Conservation (phyloP, 2,113 vertebrate species). For the Phainopepla nitens region DNA sequence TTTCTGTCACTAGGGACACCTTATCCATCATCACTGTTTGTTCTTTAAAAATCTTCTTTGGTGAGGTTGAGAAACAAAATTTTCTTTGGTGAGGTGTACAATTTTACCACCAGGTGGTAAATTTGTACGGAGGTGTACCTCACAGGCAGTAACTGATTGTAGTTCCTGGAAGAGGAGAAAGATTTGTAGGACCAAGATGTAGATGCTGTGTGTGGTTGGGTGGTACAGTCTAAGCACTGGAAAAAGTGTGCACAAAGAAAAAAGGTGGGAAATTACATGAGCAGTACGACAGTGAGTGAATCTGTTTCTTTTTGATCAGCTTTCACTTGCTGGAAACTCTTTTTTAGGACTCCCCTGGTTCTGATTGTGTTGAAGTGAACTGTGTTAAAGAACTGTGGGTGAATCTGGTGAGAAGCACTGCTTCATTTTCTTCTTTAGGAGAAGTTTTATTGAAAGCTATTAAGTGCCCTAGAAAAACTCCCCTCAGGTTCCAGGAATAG, state of each 20-base stretch:
- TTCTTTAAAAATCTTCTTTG: background rate
- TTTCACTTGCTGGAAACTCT: background rate
- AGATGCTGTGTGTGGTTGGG: background rate
- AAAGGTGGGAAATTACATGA: background rate
- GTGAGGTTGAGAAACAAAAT: background rate
- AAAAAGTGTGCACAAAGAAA: background rate
- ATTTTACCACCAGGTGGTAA: background rate
- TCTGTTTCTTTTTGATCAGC: background rate
- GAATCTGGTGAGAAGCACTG: background rate
- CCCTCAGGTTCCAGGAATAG: background rate
- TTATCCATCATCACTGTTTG: background rate
- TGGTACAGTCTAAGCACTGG: too few relatives aligned
- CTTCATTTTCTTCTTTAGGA: background rate
- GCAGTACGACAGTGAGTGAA: background rate
- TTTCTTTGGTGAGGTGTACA: too few relatives aligned
- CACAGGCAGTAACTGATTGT: background rate
- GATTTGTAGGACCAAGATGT: background rate
- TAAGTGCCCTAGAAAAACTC: background rate
- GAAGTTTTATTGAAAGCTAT: background rate
- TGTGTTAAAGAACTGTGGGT: background rate
- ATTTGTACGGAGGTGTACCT: background rate
- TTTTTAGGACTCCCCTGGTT: background rate
- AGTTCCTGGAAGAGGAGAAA: background rate
- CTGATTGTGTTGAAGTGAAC: background rate
- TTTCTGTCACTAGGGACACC: background rate